phyloP scores from a whole-genome alignment of 1,140 invertebrate species.

The Agrilus planipennis region DNA sequence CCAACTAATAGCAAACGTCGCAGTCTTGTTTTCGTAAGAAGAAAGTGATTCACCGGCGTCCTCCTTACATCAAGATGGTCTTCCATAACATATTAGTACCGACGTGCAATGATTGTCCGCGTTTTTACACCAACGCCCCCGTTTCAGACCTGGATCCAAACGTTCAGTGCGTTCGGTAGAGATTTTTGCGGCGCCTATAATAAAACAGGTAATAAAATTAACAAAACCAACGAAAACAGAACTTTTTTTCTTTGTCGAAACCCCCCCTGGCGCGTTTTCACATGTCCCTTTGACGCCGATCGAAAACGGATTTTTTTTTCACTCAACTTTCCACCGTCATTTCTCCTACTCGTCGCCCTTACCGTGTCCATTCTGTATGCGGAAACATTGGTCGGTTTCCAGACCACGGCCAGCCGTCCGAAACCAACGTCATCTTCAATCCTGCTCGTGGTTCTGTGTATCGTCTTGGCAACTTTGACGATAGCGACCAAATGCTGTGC shows the following conservation, averaged over 20 bases:
- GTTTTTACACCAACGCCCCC: neutral
- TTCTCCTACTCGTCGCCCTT: conserved; percentile 9
- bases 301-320: neutral
- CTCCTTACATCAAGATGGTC: no score
- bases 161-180: neutral
- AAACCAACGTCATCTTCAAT: conserved; percentile 9
- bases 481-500: conserved; percentile 21
- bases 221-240: neutral
- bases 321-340: neutral
- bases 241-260: neutral
- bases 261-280: neutral
- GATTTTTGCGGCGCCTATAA: neutral
- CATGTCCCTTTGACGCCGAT: neutral
- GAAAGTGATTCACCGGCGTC: no score
- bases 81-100: no score
- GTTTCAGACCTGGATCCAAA: conserved; percentile 6
- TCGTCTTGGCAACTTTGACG: conserved; percentile 19
- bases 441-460: conserved; percentile 18
- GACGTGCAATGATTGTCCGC: conserved; percentile 3
- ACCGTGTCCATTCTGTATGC: conserved; percentile 20
- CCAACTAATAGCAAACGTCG: no score
- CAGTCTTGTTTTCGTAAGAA: no score
- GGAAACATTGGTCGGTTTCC: conserved; percentile 19
- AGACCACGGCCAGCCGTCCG: conserved; percentile 22
- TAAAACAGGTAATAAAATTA: neutral